Base-by-base conservation (phyloP, 2,888 invertebrate genomes). In the Euzophera pinguis region DNA sequence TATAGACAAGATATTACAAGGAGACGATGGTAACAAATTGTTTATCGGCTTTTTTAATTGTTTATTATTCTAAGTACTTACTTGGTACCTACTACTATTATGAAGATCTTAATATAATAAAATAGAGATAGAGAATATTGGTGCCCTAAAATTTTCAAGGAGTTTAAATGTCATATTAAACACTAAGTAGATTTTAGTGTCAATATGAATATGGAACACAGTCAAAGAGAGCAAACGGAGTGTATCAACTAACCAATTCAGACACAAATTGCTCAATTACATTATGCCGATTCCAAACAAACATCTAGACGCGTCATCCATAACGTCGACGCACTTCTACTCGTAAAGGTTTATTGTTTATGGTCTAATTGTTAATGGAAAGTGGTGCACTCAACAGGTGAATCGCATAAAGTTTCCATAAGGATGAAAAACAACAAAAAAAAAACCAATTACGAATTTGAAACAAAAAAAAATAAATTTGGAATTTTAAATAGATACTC, bases 231-330 rank as follows among this genome's bases (percentile, higher is more conserved):
- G 17, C 43, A 43, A 51, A 43, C 43, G 43, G 35, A 51, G 35
- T 42, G 51, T 37, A 43, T 34, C 34, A 32, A 51, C 12, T 10
- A 13, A 35, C 49, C 39, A 53, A 55, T 50, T 52, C 47, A 17
- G 39, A 53, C 45, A 52, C 58, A 59, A 63, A 65, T 65, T 61
- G 60, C 60, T 59, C 62, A 67, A 73, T 75, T 59, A 67, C 73
- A 78, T 82, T 81, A 83, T 72, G 76, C 69, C 71, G 65, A 78
- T 76, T 61, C 63, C 59, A 62, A 42, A 41, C 42, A 49, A 56
- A 63, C 61, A 59, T 55, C 58, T 55, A 58, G 45, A 43, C 45
- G 61, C 61, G 60, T 59, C 62, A 61, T 52, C 45, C 32, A 45
- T 32, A 45, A 29, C 32, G 32, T 32, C 45, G 32, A 39, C 39